Base-by-base conservation (phyloP, 2,888 invertebrate genomes). In the Chelonus formosanus region DNA sequence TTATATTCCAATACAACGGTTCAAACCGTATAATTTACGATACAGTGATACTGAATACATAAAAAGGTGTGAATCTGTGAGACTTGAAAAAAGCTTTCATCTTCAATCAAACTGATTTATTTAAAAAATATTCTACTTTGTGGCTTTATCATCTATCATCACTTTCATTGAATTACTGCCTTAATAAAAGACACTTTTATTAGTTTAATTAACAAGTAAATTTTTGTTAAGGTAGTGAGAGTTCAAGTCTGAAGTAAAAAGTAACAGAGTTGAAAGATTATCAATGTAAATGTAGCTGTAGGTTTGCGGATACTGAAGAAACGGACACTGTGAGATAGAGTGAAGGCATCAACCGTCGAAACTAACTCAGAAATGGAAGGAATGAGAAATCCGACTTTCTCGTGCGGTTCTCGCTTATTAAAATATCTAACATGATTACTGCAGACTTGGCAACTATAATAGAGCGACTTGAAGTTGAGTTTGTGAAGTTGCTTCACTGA, bases 351-450 rank as follows among this genome's bases (percentile, higher is more conserved):
- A 53, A 35, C 36, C 48, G 65, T 67, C 54, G 60, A 64, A 55
- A 57, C 61, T 44, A 52, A 34, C 52, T 34, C 4, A 10, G 43
- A 7, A 56, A 60, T 36, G 50, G 64, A 67, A 58, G 50, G 65
- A 57, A 52, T 56, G 65, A 68, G 67, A 71, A 73, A 67, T 69
- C 67, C 54, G 72, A 70, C 72, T 72, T 71, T 74, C 70, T 75
- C 76, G 68, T 70, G 73, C 72, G 74, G 74, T 74, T 76, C 75
- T 72, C 77, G 78, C 78, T 81, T 81, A 81, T 81, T 81, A 81
- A 81, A 81, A 81, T 79, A 80, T 79, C 80, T 79, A 81, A 81
- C 79, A 74, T 77, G 78, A 81, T 81, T 81, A 81, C 79, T 72
- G 74, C 75, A 75, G 77, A 80, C 76, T 79, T 78, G 76, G 77